phyloP scores from a whole-genome alignment of 2,888 invertebrate genomes.

The Epirrhoe tristata region DNA sequence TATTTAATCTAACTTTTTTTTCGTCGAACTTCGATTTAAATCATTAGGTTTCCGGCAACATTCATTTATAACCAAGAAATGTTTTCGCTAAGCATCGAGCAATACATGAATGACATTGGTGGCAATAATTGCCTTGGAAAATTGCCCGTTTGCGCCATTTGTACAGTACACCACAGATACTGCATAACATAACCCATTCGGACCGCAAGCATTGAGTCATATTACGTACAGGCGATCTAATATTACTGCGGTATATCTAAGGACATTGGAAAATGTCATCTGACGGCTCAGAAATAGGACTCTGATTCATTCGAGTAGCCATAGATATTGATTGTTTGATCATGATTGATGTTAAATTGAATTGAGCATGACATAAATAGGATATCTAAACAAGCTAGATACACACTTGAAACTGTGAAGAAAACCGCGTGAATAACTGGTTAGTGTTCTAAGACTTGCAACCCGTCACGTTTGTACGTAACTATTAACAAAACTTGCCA shows the following conservation, averaged over 20 bases:
- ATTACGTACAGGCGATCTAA: slow-evolving; percentile 20
- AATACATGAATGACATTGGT: no score
- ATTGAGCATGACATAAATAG: slow-evolving; percentile 17
- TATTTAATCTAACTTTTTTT: no score
- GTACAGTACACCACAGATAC: slow-evolving; percentile 7
- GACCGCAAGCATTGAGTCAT: slow-evolving; percentile 18
- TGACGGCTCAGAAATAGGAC: slow-evolving; percentile 1
- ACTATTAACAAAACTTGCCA: no score
- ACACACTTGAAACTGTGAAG: no score
- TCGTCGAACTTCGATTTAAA: no score
- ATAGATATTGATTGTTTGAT: slow-evolving; percentile 6
- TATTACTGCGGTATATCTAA: slow-evolving; percentile 15
- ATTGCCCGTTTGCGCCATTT: not conserved
- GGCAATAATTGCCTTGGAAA: not conserved
- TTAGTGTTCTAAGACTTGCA: no score
- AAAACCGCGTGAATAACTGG: no score
- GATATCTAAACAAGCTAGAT: no score
- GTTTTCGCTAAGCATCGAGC: no score
- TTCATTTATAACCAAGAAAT: no score
- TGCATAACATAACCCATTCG: not conserved
- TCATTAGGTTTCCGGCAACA: no score
- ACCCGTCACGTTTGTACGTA: no score
- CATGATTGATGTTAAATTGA: slow-evolving; percentile 11
- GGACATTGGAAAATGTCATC: slow-evolving; percentile 12
- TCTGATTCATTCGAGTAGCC: slow-evolving; percentile 2